Evolutionary conservation across 1,140 invertebrate species (phyloP).

Genomic region (Panagrolaimus sp.): DNA sequence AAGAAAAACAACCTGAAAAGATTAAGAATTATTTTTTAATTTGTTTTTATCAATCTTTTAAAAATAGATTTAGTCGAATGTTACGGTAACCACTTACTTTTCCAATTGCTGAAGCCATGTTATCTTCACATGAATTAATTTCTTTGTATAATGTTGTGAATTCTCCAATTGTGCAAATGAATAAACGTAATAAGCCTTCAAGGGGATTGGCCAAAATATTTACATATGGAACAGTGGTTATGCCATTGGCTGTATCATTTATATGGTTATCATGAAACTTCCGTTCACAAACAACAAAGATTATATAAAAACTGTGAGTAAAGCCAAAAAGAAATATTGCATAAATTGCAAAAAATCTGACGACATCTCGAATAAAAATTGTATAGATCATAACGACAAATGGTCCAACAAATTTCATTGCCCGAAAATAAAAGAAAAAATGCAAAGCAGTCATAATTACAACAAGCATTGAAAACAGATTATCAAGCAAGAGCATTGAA

Average conservation of each 20-base stretch:
- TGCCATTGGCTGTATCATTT: too few relatives aligned
- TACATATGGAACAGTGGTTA: too few relatives aligned
- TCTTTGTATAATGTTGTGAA: conserved; percentile 87
- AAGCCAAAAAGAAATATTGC: conserved; percentile 94
- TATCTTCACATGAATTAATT: conserved; percentile 64
- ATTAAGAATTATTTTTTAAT: neutral
- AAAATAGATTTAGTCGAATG: too few relatives aligned
- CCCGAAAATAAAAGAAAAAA: conserved; percentile 88
- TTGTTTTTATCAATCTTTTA: too few relatives aligned
- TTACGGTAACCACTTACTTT: too few relatives aligned
- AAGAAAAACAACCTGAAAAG: conserved; percentile 76
- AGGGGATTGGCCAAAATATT: conserved; percentile 65
- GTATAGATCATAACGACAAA: conserved; percentile 99
- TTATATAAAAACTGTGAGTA: conserved; percentile 72
- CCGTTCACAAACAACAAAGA: conserved; percentile 37
- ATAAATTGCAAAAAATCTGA: conserved; percentile 91
- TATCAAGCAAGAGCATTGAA: conserved; percentile 65
- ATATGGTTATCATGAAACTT: neutral
- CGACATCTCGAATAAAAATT: conserved; percentile 92
- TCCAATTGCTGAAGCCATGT: conserved; percentile 6
- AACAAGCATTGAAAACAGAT: conserved; percentile 75
- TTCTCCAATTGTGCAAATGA: conserved; percentile 91
- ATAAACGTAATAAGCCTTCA: conserved; percentile 92
- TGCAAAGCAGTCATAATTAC: conserved; percentile 91
- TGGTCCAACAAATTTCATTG: conserved; percentile 92